A percentile compares a stretch with the other conserved stretches of the same genome.
phyloP scores from a whole-genome alignment of 1,140 invertebrate genomes.

The Tetramorium alpestre region DNA sequence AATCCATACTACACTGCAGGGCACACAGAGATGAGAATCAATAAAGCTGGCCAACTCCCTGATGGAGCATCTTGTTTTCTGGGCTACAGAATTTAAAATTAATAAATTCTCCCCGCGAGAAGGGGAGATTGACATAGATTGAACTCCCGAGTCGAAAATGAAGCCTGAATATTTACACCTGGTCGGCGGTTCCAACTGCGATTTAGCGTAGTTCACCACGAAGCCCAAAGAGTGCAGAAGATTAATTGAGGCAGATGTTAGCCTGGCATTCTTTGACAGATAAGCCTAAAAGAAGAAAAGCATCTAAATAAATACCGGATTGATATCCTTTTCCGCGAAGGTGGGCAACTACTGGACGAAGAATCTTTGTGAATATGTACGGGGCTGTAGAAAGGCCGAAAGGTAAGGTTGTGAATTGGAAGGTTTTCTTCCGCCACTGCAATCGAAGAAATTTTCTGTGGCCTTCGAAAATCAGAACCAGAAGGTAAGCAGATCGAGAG shows the following conservation, averaged over 20 bases:
- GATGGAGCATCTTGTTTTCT: not conserved
- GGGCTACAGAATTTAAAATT: not conserved
- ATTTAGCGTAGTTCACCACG: not conserved
- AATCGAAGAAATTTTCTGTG: not conserved
- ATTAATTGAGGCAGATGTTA: not conserved
- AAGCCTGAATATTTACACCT: not conserved
- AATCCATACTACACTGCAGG: not conserved
- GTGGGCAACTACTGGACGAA: not conserved
- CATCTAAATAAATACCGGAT: not conserved
- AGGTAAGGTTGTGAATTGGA: not conserved
- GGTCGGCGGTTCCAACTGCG: not conserved
- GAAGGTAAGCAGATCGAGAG: not conserved
- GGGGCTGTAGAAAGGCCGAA: not conserved
- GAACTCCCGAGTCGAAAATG: not conserved
- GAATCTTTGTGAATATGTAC: not conserved
- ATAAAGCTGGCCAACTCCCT: not conserved
- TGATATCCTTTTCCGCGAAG: not conserved
- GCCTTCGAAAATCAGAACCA: not conserved
- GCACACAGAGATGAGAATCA: not conserved
- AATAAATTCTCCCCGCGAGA: no score
- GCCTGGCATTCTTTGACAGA: not conserved
- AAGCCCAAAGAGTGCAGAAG: not conserved
- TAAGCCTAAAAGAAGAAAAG: not conserved
- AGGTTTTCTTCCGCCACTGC: not conserved
- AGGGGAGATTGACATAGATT: not conserved